These are phyloP conservation scores for Phthorimaea operculella DNA, from an alignment of 1,140 invertebrate species.

Conservation along the genomic window DNA sequence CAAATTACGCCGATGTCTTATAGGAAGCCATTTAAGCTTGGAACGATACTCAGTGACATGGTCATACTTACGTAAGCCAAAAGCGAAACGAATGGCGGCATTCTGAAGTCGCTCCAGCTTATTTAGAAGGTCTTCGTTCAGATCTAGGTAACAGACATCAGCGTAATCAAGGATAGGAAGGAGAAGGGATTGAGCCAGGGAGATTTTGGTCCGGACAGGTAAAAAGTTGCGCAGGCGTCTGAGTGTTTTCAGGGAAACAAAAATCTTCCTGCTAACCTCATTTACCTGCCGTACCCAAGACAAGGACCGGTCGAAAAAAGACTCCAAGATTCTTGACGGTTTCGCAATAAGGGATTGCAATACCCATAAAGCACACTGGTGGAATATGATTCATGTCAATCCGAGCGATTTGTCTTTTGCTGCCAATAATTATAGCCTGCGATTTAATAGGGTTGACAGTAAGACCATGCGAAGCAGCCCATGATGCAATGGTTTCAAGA, in stretches of 20 bases:
- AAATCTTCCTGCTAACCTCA: slow-evolving; percentile 14
- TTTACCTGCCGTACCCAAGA: slow-evolving; percentile 14
- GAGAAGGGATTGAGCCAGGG: slow-evolving; percentile 12
- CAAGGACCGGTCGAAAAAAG: slow-evolving; percentile 6
- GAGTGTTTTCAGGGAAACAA: slow-evolving; percentile 4
- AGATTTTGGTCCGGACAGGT: slow-evolving; percentile 11
- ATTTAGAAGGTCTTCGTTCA: slow-evolving; percentile 8
- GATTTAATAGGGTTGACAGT: slow-evolving; percentile 12
- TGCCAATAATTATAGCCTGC: slow-evolving; percentile 11
- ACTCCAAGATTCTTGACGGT: slow-evolving; percentile 17
- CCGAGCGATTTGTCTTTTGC: background rate
- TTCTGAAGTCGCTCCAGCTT: slow-evolving; percentile 19
- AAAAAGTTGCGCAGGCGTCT: slow-evolving; percentile 12
- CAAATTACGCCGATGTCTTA: slow-evolving; percentile 5
- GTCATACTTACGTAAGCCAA: slow-evolving; percentile 13
- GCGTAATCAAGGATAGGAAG: slow-evolving; percentile 15
- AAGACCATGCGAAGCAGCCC: slow-evolving; percentile 7
- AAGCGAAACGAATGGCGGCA: slow-evolving; percentile 15
- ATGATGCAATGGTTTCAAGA: background rate
- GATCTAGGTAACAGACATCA: slow-evolving; percentile 12
- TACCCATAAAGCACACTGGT: background rate
- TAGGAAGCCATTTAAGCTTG: slow-evolving; percentile 11
- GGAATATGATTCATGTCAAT: slow-evolving; percentile 6
- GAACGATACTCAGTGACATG: slow-evolving; percentile 9
- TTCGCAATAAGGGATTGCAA: slow-evolving; percentile 7